Evolutionary conservation across 2,113 vertebrate genomes (phyloP).

Genomic region (Mus spicilegus): DNA sequence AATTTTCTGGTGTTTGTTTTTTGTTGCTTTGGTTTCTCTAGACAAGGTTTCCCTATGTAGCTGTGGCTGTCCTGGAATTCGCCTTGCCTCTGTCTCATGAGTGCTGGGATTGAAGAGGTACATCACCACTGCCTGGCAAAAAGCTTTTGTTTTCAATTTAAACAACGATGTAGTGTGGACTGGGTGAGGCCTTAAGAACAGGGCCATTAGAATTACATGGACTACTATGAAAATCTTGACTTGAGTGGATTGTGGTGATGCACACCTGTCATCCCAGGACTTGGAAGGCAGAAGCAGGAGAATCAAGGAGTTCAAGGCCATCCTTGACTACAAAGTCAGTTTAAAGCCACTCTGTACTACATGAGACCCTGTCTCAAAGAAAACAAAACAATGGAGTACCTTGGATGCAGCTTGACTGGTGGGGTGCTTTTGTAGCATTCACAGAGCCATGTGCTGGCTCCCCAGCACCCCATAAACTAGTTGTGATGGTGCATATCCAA

Average conservation of each 20-base stretch:
- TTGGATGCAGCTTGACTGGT: not conserved
- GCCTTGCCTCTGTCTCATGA: not conserved
- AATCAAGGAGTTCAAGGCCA: not conserved
- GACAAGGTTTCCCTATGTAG: not conserved
- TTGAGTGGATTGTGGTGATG: too few relatives aligned
- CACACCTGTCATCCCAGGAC: not conserved
- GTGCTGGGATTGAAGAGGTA: not conserved
- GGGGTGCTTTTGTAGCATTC: not conserved
- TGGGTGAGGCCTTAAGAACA: not conserved
- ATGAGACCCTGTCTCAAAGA: not conserved
- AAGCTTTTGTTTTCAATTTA: constrained; percentile 20
- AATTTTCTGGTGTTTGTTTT: not conserved
- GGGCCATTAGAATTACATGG: not conserved
- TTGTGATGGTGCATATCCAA: not conserved
- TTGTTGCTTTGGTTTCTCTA: not conserved
- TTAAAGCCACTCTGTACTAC: not conserved
- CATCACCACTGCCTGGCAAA: not conserved
- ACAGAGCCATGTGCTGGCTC: not conserved
- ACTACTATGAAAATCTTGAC: constrained; percentile 17
- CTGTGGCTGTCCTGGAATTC: not conserved
- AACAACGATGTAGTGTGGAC: not conserved
- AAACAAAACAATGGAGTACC: not conserved
- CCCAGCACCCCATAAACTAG: not conserved
- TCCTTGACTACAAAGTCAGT: not conserved
- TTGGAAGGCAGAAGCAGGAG: not conserved